Evolutionary conservation across 1,140 invertebrate species (phyloP).

Genomic region (Drosophila obscura): DNA sequence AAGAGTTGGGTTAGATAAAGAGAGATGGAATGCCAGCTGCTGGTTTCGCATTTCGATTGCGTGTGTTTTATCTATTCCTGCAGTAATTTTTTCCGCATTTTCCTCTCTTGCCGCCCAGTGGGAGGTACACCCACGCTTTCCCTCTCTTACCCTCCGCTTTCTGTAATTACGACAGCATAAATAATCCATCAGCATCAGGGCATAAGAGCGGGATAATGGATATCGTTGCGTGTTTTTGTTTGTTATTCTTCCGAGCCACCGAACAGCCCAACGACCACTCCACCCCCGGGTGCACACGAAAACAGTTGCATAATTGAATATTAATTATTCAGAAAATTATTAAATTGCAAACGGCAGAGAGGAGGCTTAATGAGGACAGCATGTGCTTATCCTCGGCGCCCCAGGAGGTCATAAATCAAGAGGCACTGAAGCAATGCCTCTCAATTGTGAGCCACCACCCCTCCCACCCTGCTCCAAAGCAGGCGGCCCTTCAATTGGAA

Average conservation of each 20-base stretch:
- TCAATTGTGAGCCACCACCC: background rate
- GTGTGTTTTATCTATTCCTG: background rate
- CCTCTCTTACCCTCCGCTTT: slow-evolving; percentile 29
- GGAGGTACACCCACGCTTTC: too few species aligned
- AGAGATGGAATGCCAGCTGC: too few species aligned
- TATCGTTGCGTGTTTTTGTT: slow-evolving; percentile 44
- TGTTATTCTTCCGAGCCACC: too few species aligned
- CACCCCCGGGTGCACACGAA: background rate
- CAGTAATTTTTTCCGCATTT: too few species aligned
- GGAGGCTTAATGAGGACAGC: slow-evolving; percentile 48
- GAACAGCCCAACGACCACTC: too few species aligned
- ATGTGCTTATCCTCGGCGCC: slow-evolving; percentile 3
- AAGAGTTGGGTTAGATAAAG: too few species aligned
- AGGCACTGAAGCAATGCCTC: background rate
- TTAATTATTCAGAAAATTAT: slow-evolving; percentile 80
- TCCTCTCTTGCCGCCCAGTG: background rate
- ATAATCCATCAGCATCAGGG: slow-evolving; percentile 52
- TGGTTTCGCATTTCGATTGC: background rate
- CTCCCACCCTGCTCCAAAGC: slow-evolving; percentile 1
- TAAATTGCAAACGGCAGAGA: slow-evolving; percentile 54
- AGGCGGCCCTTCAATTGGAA: slow-evolving; percentile 12
- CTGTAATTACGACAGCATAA: slow-evolving; percentile 75
- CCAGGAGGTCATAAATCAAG: slow-evolving; percentile 54
- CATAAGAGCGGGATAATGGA: slow-evolving; percentile 63
- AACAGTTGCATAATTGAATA: slow-evolving; percentile 76